Percentiles rank a stretch among this genome's conserved stretches.
Evolutionary conservation across 2,888 invertebrate genomes (phyloP).

Genomic region (Ptilodon capucinus): DNA sequence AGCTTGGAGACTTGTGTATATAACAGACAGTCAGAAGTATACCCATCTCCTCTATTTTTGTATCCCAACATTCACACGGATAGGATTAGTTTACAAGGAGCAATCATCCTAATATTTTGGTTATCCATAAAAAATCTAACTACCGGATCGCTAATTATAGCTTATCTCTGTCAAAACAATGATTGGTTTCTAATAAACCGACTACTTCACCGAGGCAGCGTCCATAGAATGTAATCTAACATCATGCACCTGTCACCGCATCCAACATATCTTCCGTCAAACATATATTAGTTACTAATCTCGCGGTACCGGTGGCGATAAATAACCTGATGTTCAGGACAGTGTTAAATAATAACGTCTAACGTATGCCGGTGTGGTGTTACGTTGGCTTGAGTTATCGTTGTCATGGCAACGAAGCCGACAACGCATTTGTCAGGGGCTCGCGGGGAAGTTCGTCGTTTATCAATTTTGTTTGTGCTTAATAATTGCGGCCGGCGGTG

Average conservation of each 20-base stretch:
- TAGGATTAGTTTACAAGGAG: no score
- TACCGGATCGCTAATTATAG: no score
- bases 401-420: not conserved
- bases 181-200: no score
- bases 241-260: not conserved
- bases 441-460: not conserved
- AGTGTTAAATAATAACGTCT: constrained; percentile 1
- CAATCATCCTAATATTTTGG: no score
- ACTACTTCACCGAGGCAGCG: not conserved
- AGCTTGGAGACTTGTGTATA: no score
- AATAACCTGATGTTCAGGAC: not conserved
- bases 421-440: not conserved
- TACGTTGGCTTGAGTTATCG: constrained; percentile 1
- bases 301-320: not conserved
- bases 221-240: not conserved
- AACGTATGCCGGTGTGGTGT: constrained; percentile 1
- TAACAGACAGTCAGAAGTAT: no score
- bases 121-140: no score
- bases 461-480: not conserved
- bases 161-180: no score
- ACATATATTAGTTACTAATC: not conserved
- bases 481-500: not conserved
- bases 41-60: no score
- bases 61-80: no score
- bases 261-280: not conserved